phyloP scores from a whole-genome alignment of 2,888 invertebrate species.

The Polyommatus iphigenia region DNA sequence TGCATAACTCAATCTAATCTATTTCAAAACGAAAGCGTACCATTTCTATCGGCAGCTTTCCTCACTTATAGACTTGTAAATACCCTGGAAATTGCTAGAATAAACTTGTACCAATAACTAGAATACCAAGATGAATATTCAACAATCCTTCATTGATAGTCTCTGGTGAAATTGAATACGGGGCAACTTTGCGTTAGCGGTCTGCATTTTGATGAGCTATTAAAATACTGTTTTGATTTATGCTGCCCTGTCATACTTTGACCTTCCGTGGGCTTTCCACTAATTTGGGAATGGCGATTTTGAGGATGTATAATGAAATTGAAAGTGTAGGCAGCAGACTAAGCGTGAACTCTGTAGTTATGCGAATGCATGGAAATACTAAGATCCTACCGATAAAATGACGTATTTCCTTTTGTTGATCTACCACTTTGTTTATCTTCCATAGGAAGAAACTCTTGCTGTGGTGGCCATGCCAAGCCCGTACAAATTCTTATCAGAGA shows the following conservation, averaged over 20 bases:
- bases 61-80: slow-evolving; percentile 21
- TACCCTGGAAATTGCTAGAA: slow-evolving; percentile 21
- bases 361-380: too few species aligned
- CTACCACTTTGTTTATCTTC: too few species aligned
- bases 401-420: too few species aligned
- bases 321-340: too few species aligned
- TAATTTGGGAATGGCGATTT: not conserved
- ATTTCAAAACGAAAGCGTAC: not conserved
- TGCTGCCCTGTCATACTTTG: not conserved
- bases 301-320: too few species aligned
- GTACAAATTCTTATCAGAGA: too few species aligned
- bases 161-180: slow-evolving; percentile 19
- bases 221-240: slow-evolving; percentile 4
- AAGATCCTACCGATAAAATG: too few species aligned
- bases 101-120: slow-evolving; percentile 19
- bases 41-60: slow-evolving; percentile 16
- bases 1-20: not conserved
- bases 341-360: too few species aligned
- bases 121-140: slow-evolving; percentile 19
- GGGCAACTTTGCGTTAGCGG: slow-evolving; percentile 10
- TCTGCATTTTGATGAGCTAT: slow-evolving; percentile 28
- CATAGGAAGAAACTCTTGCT: too few species aligned
- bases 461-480: too few species aligned
- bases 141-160: slow-evolving; percentile 20
- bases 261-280: not conserved